phyloP scores from a whole-genome alignment of 2,113 vertebrate species.

The Colinus virginianus region DNA sequence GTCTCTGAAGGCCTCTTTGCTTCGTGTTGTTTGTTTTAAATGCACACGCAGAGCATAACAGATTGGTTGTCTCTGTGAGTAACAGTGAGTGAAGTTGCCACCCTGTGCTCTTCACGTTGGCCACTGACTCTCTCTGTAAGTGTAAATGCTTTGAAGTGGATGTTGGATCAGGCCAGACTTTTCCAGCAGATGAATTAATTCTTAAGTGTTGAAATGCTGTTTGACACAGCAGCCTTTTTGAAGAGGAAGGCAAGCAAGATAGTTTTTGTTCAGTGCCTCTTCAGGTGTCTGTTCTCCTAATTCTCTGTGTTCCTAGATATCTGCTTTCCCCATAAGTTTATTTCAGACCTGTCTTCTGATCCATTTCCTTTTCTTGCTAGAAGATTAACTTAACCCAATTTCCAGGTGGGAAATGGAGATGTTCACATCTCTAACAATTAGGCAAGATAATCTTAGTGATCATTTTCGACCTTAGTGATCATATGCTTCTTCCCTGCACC shows the following conservation, averaged over 20 bases:
- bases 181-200: background rate
- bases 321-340: background rate
- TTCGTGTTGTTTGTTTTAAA: background rate
- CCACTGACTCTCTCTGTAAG: background rate
- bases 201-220: background rate
- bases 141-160: background rate
- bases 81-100: background rate
- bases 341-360: background rate
- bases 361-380: background rate
- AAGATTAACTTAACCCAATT: background rate
- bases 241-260: background rate
- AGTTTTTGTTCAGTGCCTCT: background rate
- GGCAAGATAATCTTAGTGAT: too few relatives aligned
- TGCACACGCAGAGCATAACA: fast-evolving
- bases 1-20: background rate
- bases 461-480: too few relatives aligned
- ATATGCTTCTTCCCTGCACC: background rate
- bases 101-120: fast-evolving
- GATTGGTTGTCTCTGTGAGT: background rate
- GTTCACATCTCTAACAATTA: background rate
- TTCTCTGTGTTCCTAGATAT: background rate
- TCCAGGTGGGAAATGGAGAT: background rate
- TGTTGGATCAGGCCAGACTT: background rate
- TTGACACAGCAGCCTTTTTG: background rate
- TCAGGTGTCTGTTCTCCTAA: background rate